Evolutionary conservation across 2,797 vertebrate species (phyloP).

Genomic region (Melanotaenia parkinsoni): DNA sequence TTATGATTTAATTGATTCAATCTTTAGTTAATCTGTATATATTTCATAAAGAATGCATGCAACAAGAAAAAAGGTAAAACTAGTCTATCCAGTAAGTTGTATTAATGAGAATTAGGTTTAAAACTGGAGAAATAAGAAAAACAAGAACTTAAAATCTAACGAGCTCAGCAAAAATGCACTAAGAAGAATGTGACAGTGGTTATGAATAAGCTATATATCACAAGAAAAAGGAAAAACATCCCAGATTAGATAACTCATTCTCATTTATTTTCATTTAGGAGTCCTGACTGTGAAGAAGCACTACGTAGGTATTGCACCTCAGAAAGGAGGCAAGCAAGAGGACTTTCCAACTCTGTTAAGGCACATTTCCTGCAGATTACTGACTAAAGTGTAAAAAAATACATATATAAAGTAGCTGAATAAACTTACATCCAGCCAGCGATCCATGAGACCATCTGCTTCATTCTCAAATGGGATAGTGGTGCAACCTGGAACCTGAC

Average conservation of each 20-base stretch:
- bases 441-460: conserved; percentile 90
- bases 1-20: not conserved
- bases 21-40: not conserved
- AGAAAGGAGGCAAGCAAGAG: conserved; percentile 74
- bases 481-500: conserved; percentile 85
- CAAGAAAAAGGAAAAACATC: not conserved
- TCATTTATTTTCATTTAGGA: conserved; percentile 28
- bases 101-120: not conserved
- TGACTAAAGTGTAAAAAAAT: not conserved
- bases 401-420: not conserved
- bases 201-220: too few species aligned
- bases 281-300: conserved; percentile 57
- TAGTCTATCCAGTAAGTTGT: not conserved
- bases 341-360: conserved; percentile 83
- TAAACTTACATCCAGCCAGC: conserved; percentile 92
- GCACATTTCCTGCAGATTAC: conserved; percentile 79
- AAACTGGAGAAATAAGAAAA: too few species aligned
- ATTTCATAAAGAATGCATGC: not conserved
- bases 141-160: too few species aligned
- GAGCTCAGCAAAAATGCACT: too few species aligned
- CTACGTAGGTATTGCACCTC: conserved; percentile 81
- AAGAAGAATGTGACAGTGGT: too few species aligned
- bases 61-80: not conserved
- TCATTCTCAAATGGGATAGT: conserved; percentile 87
- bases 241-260: not conserved